Evolutionary conservation across 2,113 vertebrate species (phyloP).

Genomic region (Eupsittula cactorum): DNA sequence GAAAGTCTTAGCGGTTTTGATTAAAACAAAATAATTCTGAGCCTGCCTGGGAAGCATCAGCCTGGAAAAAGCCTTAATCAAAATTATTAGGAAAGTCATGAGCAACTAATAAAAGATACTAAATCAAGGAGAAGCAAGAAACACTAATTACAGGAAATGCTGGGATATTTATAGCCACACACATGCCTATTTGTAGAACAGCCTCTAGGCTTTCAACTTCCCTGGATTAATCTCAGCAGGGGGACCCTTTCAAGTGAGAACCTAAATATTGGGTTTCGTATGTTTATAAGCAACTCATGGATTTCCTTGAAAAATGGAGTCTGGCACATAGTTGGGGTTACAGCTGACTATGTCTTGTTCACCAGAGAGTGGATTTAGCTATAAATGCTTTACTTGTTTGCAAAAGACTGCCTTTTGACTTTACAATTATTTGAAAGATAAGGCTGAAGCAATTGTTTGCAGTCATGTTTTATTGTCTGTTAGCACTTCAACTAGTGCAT

Average conservation of each 20-base stretch:
- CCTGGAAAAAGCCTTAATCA: neutral
- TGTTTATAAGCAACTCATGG: neutral
- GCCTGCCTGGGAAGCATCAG: neutral
- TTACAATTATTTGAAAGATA: conserved; percentile 41
- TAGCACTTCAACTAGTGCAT: neutral
- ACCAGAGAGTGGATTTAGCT: neutral
- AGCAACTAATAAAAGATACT: neutral
- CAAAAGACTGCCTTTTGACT: neutral
- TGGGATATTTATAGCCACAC: conserved; percentile 5
- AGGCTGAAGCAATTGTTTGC: neutral
- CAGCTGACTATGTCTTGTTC: neutral
- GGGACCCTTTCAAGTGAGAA: neutral
- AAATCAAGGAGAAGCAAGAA: neutral
- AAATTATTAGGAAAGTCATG: neutral
- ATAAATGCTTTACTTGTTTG: neutral
- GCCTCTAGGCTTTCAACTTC: neutral
- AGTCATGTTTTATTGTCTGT: neutral
- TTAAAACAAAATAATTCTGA: neutral
- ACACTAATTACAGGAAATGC: conserved; percentile 17
- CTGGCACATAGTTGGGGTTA: neutral
- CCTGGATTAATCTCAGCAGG: neutral
- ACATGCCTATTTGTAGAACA: neutral
- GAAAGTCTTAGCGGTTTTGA: neutral
- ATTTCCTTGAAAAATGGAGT: conserved; percentile 4
- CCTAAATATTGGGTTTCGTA: conserved; percentile 6